Percentiles rank a stretch among this genome's conserved stretches.
These are phyloP conservation scores for Heliornis fulica DNA, from an alignment of 2,113 vertebrate genomes.

Conservation along the genomic window DNA sequence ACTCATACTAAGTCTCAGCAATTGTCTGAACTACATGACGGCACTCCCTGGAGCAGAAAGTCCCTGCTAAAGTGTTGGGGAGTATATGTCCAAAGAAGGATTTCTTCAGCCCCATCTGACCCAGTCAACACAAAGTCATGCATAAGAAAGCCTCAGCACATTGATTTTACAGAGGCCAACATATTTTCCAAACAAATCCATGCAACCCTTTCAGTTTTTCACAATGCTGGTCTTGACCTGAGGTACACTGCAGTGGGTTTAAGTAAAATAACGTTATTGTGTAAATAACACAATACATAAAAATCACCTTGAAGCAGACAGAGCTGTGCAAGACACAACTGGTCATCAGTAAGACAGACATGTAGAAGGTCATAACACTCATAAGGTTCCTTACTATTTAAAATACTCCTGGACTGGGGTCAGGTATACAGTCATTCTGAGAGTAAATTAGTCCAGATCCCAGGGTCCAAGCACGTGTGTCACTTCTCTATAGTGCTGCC, in stretches of 20 bases:
- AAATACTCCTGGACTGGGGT: background rate
- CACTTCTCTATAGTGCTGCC: background rate
- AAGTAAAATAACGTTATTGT: background rate
- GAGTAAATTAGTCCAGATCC: background rate
- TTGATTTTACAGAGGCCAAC: background rate
- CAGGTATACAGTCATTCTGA: background rate
- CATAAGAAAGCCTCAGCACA: background rate
- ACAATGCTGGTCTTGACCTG: background rate
- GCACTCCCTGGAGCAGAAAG: background rate
- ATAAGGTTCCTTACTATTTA: background rate
- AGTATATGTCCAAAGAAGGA: background rate
- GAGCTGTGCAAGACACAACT: background rate
- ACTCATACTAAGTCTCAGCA: background rate
- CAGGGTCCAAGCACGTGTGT: background rate
- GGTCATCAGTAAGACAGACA: background rate
- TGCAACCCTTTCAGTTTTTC: background rate
- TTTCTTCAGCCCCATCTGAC: background rate
- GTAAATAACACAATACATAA: background rate
- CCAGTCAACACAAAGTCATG: background rate
- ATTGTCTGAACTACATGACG: background rate
- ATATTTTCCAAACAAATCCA: background rate
- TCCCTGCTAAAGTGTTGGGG: background rate
- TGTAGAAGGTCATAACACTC: background rate
- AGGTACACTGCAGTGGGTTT: background rate
- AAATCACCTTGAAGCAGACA: background rate